A percentile compares a stretch with the other conserved stretches of the same genome.
Evolutionary conservation across 2,113 vertebrate genomes (phyloP).

Genomic region (Muntiacus reevesi): DNA sequence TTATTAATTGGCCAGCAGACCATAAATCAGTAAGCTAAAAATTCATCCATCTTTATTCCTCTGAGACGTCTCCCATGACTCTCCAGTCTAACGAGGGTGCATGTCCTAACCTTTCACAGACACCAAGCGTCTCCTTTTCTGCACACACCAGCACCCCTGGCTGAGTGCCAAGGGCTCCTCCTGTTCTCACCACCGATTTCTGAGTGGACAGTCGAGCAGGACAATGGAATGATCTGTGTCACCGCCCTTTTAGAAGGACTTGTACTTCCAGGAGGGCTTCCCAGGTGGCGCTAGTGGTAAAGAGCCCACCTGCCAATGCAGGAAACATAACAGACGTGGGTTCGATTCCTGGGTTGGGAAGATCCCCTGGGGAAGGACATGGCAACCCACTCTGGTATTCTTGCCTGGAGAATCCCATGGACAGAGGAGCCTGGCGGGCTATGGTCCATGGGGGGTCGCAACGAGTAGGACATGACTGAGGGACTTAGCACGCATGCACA

Average conservation of each 20-base stretch:
- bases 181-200: accelerated
- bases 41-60: not conserved
- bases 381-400: not conserved
- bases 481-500: not conserved
- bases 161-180: not conserved
- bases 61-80: not conserved
- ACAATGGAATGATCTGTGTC: not conserved
- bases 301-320: not conserved
- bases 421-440: not conserved
- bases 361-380: not conserved
- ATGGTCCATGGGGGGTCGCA: not conserved
- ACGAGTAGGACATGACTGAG: not conserved
- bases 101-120: accelerated
- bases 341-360: not conserved
- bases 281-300: not conserved
- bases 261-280: not conserved
- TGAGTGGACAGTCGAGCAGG: not conserved
- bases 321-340: not conserved
- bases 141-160: accelerated
- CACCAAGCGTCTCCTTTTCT: not conserved
- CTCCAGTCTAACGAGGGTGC: accelerated
- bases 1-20: not conserved
- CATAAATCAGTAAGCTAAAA: not conserved
- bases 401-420: not conserved
- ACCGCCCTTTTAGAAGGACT: not conserved